A percentile compares a stretch with the other conserved stretches of the same genome.
These are phyloP conservation scores for Ditula angustiorana DNA, from an alignment of 2,888 invertebrate genomes.

Conservation along the genomic window DNA sequence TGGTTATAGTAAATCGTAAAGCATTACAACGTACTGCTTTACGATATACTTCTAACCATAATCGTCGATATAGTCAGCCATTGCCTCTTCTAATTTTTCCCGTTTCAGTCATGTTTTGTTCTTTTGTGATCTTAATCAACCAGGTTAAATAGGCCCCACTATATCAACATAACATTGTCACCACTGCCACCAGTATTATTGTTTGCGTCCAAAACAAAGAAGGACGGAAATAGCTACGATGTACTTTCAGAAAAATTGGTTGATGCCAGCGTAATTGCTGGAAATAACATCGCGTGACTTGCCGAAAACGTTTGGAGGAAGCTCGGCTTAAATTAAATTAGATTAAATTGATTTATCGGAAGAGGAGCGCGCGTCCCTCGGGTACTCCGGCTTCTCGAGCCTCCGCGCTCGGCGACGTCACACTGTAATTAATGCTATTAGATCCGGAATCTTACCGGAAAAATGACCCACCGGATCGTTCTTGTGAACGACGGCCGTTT, in stretches of 20 bases:
- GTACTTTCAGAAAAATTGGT: slow-evolving; percentile 25
- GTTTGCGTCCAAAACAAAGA: neutral
- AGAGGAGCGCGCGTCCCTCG: slow-evolving; percentile 63
- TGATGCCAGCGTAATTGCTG: slow-evolving; percentile 48
- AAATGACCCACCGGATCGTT: slow-evolving; percentile 54
- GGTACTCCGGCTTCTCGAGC: slow-evolving; percentile 53
- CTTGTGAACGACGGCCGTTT: neutral
- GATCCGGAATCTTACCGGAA: slow-evolving; percentile 75
- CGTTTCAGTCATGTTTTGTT: no score
- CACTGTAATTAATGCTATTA: slow-evolving; percentile 80
- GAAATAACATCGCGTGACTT: slow-evolving; percentile 71
- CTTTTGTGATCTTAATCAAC: no score
- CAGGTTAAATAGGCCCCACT: no score
- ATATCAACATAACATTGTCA: no score
- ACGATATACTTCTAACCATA: no score
- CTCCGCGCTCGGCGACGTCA: slow-evolving; percentile 60
- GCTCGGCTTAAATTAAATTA: slow-evolving; percentile 81
- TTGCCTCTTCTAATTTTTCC: no score
- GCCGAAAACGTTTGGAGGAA: slow-evolving; percentile 65
- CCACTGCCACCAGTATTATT: neutral
- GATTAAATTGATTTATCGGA: slow-evolving; percentile 84
- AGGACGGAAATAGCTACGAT: neutral
- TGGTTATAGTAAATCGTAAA: no score
- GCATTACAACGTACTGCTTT: no score
- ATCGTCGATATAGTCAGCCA: no score